Conservation (phyloP, 2,113 vertebrate species). For the Zosterops pallidus region DNA sequence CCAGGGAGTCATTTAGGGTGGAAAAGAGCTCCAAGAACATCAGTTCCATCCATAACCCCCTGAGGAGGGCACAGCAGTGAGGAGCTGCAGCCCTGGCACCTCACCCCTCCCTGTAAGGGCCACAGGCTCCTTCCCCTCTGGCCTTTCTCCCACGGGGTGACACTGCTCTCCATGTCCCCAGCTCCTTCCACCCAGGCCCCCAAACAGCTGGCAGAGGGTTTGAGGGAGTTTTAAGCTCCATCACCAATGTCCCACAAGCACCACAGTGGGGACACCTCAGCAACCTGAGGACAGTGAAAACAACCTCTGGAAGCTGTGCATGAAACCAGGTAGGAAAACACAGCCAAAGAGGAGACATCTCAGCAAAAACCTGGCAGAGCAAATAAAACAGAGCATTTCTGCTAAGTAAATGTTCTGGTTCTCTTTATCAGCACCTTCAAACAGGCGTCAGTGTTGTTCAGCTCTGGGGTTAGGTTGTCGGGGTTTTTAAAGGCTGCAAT, state of each 20-base stretch:
- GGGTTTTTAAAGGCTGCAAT: not conserved
- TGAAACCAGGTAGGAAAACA: not conserved
- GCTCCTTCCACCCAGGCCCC: not conserved
- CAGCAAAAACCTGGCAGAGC: not conserved
- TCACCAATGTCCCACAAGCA: not conserved
- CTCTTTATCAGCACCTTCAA: not conserved
- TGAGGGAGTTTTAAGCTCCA: not conserved
- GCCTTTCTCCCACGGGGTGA: not conserved
- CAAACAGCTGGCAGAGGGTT: not conserved
- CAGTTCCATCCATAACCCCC: not conserved
- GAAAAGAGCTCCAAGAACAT: not conserved
- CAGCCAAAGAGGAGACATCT: not conserved
- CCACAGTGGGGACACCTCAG: not conserved
- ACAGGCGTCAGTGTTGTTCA: not conserved
- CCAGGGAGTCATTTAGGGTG: not conserved
- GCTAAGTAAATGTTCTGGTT: not conserved
- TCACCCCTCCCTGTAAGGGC: not conserved
- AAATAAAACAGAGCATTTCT: not conserved
- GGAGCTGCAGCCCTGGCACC: not conserved
- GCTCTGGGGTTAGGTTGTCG: not conserved
- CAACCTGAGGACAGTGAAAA: not conserved
- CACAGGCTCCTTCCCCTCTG: not conserved
- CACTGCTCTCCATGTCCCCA: not conserved
- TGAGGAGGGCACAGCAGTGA: not conserved
- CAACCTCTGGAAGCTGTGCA: not conserved